Evolutionary conservation across 2,888 invertebrate species (phyloP), one percentile per base, ranked within the genome.

Genomic region (Erebia palarica): DNA sequence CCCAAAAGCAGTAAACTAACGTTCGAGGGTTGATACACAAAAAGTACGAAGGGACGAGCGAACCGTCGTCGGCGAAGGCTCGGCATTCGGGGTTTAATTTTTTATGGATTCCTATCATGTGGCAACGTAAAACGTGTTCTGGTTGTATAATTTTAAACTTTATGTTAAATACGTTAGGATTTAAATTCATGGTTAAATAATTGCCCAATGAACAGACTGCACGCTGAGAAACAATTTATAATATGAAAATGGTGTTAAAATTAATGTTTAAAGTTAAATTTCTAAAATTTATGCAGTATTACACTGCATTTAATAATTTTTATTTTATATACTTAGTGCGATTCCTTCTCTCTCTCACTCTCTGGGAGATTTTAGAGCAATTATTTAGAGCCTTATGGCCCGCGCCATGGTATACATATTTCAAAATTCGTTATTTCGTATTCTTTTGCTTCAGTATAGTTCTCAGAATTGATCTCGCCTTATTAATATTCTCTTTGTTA

Each of bases 401-500:
- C 36, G 5, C 7, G 36, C 5, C 36, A 36, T 36, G 36, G 7
- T 36, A 36, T 1, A 36, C 36, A 36, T 36, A 36, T 36, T 36
- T 36, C 36, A 5, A 36, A 27, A 36, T 36, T 7, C 36, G 36
- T 36, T 7, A 10, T 66, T 66, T 66, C 14, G 57, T 57, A 21
- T 65, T 53, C 42, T 65, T 36, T 64, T 27, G 51, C 36, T 55
- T 14, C 47, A 16, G 9, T 14, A 8, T 58, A 69, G 47, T 72
- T 84, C 83, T 82, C 76, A 82, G 82, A 87, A 86, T 79, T 75
- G 81, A 77, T 76, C 79, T 78, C 75, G 79, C 79, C 81, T 83
- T 86, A 86, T 86, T 86, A 87, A 83, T 88, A 88, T 89, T 84
- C 85, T 84, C 85, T 83, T 79, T 73, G 82, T 80, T 79, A 82